phyloP scores from a whole-genome alignment of 2,113 vertebrate species.

The Arizona elegans region DNA sequence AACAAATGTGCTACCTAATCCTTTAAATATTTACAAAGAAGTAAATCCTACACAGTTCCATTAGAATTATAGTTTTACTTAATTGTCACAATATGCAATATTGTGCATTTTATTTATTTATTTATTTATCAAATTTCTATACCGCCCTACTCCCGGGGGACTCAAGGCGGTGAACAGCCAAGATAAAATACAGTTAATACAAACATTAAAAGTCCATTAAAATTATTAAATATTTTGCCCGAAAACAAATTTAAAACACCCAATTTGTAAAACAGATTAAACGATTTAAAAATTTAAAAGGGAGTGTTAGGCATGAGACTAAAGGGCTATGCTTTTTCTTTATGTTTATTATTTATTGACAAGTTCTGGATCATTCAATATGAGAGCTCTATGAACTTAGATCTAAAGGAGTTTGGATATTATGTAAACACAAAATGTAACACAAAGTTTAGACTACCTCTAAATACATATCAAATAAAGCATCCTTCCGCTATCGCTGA shows the following conservation, averaged over 20 bases:
- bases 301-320: not conserved
- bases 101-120: not conserved
- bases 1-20: not conserved
- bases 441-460: not conserved
- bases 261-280: too few species aligned
- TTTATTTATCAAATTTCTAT: too few species aligned
- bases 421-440: not conserved
- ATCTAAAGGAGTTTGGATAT: not conserved
- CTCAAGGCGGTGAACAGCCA: too few species aligned
- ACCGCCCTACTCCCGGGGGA: too few species aligned
- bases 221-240: too few species aligned
- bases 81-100: not conserved
- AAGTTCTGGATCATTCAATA: not conserved
- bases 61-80: not conserved
- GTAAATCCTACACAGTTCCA: not conserved
- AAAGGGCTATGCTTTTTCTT: not conserved
- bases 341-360: not conserved
- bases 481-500: not conserved
- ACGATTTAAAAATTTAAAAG: too few species aligned
- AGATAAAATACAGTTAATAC: too few species aligned
- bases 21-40: slow-evolving; percentile 8
- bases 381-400: not conserved
- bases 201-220: too few species aligned
- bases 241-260: too few species aligned
- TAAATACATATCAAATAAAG: not conserved